Evolutionary conservation across 35 echinoderm and acorn worm species (phyloP), one percentile per base, ranked within the genome.

Genomic region (Stichopus chloronotus): DNA sequence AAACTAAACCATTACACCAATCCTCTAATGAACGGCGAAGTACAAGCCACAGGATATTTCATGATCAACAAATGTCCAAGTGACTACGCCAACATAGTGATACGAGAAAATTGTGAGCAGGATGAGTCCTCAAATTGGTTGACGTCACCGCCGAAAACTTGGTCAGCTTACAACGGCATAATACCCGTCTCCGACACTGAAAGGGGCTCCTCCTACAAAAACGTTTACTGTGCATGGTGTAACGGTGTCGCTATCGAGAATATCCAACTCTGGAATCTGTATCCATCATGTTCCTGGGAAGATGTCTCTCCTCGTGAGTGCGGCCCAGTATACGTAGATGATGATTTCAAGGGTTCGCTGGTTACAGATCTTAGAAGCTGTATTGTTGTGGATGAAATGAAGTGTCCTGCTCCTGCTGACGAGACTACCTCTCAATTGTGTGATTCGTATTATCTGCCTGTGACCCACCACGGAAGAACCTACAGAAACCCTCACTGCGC

Each of bases 191-290:
- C 16, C 22, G 82, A 85, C 82, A 59, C 25, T 4, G 17, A 58
- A 58, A 53, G 57, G 20, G 57, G 24, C n/a, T n/a, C 58, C n/a
- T 85, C 82, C 7, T 85, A 85, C 55, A 85, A 85, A 23, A 85
- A 85, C 24, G 13, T 19, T 8, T 85, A 85, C 82, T 85, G 82
- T 12, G 82, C 82, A 55, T 85, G 82, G 82, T 85, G 82, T 58
- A 85, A 85, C n/a, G 20, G 57, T 58, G 55, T 85, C 17, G 20
- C 82, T n/a, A 0, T 85, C 8, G 82, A 85, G 17, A 25, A 56
- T 10, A 85, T 85, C 16, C 17, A 85, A 58, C 21, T 85, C 9
- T 85, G 82, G 82, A 53, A 21, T 9, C 5, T 85, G 5, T 2
- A 53, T 11, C 6, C 82, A n/a, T 16, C 20, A 0, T 85, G 82